Evolutionary conservation across 2,113 vertebrate genomes (phyloP).

Genomic region (Oncorhynchus tshawytscha): DNA sequence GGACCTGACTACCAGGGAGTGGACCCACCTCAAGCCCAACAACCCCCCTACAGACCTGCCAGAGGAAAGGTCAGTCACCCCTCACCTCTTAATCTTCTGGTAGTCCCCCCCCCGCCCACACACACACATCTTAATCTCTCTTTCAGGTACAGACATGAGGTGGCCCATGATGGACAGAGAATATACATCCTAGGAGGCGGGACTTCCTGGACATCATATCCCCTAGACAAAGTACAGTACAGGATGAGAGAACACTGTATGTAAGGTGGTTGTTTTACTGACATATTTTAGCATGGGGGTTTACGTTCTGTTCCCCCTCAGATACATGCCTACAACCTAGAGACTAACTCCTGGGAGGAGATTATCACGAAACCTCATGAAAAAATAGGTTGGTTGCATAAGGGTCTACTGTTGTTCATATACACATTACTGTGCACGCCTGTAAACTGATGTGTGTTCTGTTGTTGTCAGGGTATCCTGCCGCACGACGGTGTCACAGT

Average conservation of each 20-base stretch:
- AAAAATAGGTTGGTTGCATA: constrained; percentile 82
- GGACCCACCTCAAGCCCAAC: constrained; percentile 94
- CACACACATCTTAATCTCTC: neutral
- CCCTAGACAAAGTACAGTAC: constrained; percentile 87
- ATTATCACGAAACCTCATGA: constrained; percentile 89
- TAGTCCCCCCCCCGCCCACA: neutral
- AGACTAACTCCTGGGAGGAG: constrained; percentile 98
- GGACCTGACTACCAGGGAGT: constrained; percentile 91
- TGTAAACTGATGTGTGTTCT: neutral
- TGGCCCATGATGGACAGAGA: constrained; percentile 88
- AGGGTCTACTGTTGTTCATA: neutral
- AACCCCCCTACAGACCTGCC: constrained; percentile 89
- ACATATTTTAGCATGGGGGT: neutral
- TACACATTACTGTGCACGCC: neutral
- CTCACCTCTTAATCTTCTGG: neutral
- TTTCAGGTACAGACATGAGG: constrained; percentile 92
- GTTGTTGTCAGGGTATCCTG: constrained; percentile 83
- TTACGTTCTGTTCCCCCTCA: constrained; percentile 46
- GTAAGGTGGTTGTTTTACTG: neutral
- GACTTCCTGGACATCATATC: constrained; percentile 95
- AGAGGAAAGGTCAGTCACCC: constrained; percentile 81
- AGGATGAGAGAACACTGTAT: neutral
- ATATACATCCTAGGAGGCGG: constrained; percentile 97
- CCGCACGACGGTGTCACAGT: constrained; percentile 93
- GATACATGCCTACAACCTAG: constrained; percentile 96